Evolutionary conservation across 1,140 invertebrate species (phyloP).

Genomic region (Cotesia vestalis): DNA sequence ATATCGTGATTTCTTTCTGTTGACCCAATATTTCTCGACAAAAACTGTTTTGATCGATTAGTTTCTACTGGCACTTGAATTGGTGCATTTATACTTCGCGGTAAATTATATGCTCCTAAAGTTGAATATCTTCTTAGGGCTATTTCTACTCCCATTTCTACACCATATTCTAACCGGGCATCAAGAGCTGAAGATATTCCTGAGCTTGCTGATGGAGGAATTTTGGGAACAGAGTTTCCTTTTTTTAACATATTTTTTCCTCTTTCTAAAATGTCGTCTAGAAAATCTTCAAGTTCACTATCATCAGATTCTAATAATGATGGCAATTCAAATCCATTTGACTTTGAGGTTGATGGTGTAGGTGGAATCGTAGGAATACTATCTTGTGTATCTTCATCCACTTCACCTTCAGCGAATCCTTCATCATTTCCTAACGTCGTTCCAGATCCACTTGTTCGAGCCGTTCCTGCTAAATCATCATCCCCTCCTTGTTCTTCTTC

Average conservation of each 20-base stretch:
- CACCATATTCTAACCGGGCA: slow-evolving; percentile 78
- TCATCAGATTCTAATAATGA: slow-evolving; percentile 77
- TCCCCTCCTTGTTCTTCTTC: slow-evolving; percentile 52
- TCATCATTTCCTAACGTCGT: slow-evolving; percentile 53
- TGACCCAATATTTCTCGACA: slow-evolving; percentile 47
- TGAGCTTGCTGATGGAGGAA: slow-evolving; percentile 53
- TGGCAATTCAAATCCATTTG: slow-evolving; percentile 67
- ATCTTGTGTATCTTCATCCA: slow-evolving; percentile 61
- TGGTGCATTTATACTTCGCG: slow-evolving; percentile 67
- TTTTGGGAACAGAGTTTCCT: slow-evolving; percentile 55
- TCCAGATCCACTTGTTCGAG: slow-evolving; percentile 52
- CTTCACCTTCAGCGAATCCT: slow-evolving; percentile 51
- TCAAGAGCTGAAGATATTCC: slow-evolving; percentile 78
- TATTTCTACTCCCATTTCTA: slow-evolving; percentile 78
- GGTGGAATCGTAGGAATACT: slow-evolving; percentile 50
- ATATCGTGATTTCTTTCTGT: slow-evolving; percentile 51
- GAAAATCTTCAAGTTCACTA: slow-evolving; percentile 75
- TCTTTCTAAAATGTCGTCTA: slow-evolving; percentile 74
- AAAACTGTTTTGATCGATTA: slow-evolving; percentile 45
- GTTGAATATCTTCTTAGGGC: slow-evolving; percentile 74
- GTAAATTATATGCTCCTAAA: slow-evolving; percentile 69
- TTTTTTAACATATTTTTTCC: slow-evolving; percentile 65
- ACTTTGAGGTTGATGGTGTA: slow-evolving; percentile 56
- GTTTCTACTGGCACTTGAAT: slow-evolving; percentile 53
- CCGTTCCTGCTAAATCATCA: slow-evolving; percentile 47